Evolutionary conservation across 2,797 vertebrate species (phyloP), one percentile per base, ranked within the genome.

Genomic region (Otolemur crassicaudatus): DNA sequence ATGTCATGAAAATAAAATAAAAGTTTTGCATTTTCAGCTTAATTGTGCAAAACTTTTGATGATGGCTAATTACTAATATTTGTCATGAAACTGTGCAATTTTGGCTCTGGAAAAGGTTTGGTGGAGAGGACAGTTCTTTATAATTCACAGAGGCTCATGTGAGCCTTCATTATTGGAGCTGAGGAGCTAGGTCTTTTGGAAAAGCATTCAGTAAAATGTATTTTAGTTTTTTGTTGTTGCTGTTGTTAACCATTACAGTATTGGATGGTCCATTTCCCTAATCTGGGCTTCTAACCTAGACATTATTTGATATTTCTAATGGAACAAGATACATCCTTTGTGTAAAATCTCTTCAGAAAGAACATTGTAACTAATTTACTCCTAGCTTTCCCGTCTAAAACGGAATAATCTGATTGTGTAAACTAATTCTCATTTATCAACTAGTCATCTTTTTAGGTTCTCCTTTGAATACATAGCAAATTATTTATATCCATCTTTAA

Each of bases 221-320:
- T 82, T 97, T 96, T 22, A 94, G 81, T 25, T 75, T 86, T 90
- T 29, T 49, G 70, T 43, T 84, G 82, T 40, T 93, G 14, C 60
- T 91, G 19, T 73, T 94, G 34, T 83, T 91, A 89, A n/a, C 37
- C 37, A 88, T 92, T 94, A 65, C 7, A 86, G 43, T 70, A 82
- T 92, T 94, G 94, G 94, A 94, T 86, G 58, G 23, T 83, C 40
- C 43, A 69, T 84, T 96, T 95, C 65, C 61, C 46, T 92, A 84
- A 77, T 80, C 43, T 56, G 83, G 72, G 58, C 46, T 84, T 91
- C 82, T 91, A 80, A 88, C 10, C 19, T 58, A 67, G 73, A 63
- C n/a, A 87, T 43, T 95, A 53, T 58, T 63, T 84, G 70, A 91
- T 16, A 89, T 95, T 91, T 90, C 56, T 96, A 93, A 37, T 88